Conservation (phyloP, 2,888 invertebrate species). For the Tricholauxania praeusta region DNA sequence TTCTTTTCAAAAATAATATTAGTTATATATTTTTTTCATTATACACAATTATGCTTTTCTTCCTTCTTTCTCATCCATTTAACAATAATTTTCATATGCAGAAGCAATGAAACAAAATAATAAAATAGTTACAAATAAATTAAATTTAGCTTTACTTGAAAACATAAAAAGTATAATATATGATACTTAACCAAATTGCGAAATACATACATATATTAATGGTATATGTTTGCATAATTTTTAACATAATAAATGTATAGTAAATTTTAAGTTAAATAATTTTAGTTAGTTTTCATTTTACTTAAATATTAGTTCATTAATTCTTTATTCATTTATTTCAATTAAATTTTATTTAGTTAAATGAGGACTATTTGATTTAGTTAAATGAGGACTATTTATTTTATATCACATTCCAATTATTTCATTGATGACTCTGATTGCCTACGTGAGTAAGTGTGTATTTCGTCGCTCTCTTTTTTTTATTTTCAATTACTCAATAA, state of each 20-base stretch:
- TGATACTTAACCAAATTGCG: constrained; percentile 26
- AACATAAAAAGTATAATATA: constrained; percentile 39
- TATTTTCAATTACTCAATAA: constrained; percentile 13
- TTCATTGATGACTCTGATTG: constrained; percentile 53
- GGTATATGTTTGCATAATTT: constrained; percentile 32
- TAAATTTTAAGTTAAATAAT: constrained; percentile 13
- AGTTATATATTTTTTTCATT: constrained; percentile 39
- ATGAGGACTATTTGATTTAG: constrained; percentile 67
- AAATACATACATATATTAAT: constrained; percentile 24
- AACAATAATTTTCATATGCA: constrained; percentile 20
- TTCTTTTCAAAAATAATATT: constrained; percentile 28
- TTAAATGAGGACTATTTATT: constrained; percentile 65
- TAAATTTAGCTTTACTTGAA: constrained; percentile 42
- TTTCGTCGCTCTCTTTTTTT: constrained; percentile 35
- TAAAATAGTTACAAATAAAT: constrained; percentile 39
- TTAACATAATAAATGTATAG: neutral
- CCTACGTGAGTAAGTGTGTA: constrained; percentile 53
- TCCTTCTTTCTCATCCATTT: constrained; percentile 40
- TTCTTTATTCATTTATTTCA: constrained; percentile 21
- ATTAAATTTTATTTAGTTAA: constrained; percentile 35
- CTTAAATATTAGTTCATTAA: constrained; percentile 30
- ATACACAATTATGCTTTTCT: constrained; percentile 29
- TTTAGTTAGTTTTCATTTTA: constrained; percentile 33
- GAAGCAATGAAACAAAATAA: constrained; percentile 42
- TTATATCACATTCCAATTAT: constrained; percentile 69